A percentile compares a stretch with the other conserved stretches of the same genome.
These are phyloP conservation scores for Rhagonycha lutea DNA, from an alignment of 2,888 invertebrate species.

Conservation along the genomic window DNA sequence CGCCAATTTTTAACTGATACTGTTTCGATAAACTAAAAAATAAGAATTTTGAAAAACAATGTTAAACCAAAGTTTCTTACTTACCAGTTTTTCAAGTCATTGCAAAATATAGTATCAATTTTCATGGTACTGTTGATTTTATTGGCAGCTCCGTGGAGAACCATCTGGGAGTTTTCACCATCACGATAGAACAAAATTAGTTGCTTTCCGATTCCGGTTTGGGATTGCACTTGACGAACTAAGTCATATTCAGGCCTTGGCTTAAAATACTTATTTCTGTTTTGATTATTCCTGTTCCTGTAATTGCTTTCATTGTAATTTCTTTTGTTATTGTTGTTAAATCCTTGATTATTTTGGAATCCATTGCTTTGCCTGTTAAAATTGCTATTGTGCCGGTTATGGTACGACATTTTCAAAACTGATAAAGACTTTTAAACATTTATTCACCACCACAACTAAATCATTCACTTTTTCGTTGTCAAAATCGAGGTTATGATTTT, in stretches of 20 bases:
- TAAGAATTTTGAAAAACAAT: not conserved
- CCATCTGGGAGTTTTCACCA: not conserved
- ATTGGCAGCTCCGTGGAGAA: not conserved
- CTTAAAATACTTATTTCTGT: not conserved
- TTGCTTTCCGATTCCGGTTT: constrained; percentile 8
- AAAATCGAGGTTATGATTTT: no score
- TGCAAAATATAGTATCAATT: not conserved
- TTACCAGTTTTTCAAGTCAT: not conserved
- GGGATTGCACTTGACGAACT: constrained; percentile 3
- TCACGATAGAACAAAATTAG: constrained; percentile 8
- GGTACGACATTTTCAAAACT: no score
- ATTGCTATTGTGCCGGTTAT: no score
- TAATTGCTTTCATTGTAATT: no score
- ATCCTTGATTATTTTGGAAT: no score
- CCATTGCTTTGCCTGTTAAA: no score
- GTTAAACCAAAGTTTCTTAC: not conserved
- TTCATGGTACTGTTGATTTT: constrained; percentile 1
- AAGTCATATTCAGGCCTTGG: not conserved
- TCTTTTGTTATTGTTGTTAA: no score
- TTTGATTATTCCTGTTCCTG: not conserved
- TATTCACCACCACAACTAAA: no score
- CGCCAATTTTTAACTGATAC: constrained; percentile 5
- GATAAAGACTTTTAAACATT: no score
- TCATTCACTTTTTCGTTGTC: no score
- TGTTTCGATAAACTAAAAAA: not conserved